These are phyloP conservation scores for Lanistes nyassanus DNA, from an alignment of 1,140 invertebrate genomes.

Conservation along the genomic window DNA sequence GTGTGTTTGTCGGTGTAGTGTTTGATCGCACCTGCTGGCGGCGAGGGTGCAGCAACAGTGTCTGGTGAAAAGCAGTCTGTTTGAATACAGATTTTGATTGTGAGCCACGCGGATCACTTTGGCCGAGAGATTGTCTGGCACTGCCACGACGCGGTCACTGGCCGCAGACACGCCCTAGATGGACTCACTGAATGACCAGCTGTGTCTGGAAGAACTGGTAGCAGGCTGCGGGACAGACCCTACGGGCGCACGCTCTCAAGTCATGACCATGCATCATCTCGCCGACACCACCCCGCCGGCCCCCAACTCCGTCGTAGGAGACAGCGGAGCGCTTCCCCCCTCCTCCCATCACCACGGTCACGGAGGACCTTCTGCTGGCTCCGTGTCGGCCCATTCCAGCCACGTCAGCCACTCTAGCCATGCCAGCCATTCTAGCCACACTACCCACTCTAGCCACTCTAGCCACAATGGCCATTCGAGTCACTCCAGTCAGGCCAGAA, in stretches of 20 bases:
- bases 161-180: constrained; percentile 37
- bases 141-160: constrained; percentile 9
- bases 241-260: not conserved
- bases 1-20: too few species aligned
- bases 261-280: constrained; percentile 35
- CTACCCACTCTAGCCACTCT: constrained; percentile 3
- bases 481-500: constrained; percentile 14
- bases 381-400: constrained; percentile 17
- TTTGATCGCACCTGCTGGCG: too few species aligned
- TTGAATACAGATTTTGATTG: too few species aligned
- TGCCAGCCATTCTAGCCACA: constrained; percentile 21
- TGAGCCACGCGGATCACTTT: too few species aligned
- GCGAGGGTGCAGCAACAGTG: too few species aligned
- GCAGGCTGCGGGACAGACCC: constrained; percentile 36
- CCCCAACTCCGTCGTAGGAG: constrained; percentile 12
- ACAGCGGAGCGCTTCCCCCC: constrained; percentile 4
- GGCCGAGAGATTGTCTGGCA: not conserved
- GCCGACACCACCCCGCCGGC: constrained; percentile 20
- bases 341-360: constrained; percentile 22
- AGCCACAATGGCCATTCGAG: constrained; percentile 21
- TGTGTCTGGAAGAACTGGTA: constrained; percentile 58
- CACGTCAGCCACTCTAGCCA: constrained; percentile 22
- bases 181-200: constrained; percentile 55
- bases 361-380: not conserved
- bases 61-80: too few species aligned